Evolutionary conservation across 2,888 invertebrate species (phyloP).

Genomic region (Erebia aethiops): DNA sequence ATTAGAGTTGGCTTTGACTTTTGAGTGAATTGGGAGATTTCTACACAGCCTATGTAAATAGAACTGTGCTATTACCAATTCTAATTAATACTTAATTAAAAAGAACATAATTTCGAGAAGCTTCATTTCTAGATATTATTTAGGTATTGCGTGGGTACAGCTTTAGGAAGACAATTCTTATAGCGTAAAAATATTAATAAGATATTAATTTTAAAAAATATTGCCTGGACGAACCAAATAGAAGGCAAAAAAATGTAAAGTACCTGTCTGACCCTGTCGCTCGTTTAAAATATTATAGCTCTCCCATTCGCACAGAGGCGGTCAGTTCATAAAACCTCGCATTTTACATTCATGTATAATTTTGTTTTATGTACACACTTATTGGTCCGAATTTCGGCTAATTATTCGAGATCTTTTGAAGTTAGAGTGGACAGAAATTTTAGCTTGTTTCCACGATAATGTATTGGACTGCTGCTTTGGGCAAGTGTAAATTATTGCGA

Average conservation of each 20-base stretch:
- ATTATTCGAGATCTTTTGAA: constrained; percentile 1
- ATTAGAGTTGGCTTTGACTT: too few species aligned
- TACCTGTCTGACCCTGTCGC: neutral
- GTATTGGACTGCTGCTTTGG: too few species aligned
- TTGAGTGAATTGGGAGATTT: too few species aligned
- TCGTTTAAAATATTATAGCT: constrained; percentile 2
- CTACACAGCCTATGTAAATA: too few species aligned
- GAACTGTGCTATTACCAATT: too few species aligned
- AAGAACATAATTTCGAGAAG: neutral
- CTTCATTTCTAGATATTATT: neutral
- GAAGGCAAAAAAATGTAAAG: neutral
- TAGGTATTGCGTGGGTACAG: neutral
- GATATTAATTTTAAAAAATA: too few species aligned
- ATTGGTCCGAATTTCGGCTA: neutral
- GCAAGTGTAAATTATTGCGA: too few species aligned
- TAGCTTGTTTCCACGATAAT: constrained; percentile 4
- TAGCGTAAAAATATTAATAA: neutral
- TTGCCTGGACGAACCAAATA: too few species aligned
- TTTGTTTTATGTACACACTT: neutral
- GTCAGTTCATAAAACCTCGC: too few species aligned
- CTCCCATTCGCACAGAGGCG: neutral
- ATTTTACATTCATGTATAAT: too few species aligned
- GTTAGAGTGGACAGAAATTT: neutral
- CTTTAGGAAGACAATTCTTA: neutral
- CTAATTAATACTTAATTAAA: neutral